phyloP scores from a whole-genome alignment of 2,113 vertebrate species.

The Scatophagus argus region DNA sequence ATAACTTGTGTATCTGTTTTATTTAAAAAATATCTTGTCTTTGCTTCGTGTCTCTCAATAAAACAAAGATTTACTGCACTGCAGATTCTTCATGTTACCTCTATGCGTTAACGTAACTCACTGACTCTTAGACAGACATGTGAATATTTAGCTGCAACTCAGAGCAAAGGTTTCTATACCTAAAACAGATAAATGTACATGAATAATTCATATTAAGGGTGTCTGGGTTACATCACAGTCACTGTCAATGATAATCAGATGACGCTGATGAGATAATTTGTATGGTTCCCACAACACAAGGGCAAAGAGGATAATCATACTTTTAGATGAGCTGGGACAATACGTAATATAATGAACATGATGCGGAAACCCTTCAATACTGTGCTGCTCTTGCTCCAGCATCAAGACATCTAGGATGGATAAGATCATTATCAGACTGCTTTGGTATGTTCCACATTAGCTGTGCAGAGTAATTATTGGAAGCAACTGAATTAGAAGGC shows the following conservation, averaged over 20 bases:
- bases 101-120: neutral
- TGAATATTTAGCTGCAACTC: slow-evolving; percentile 48
- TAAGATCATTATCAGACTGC: slow-evolving; percentile 82
- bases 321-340: slow-evolving; percentile 74
- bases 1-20: neutral
- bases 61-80: neutral
- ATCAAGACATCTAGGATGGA: slow-evolving; percentile 74
- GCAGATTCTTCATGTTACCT: neutral
- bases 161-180: slow-evolving; percentile 52
- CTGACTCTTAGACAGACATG: slow-evolving; percentile 2
- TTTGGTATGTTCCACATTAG: slow-evolving; percentile 77
- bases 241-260: slow-evolving; percentile 76
- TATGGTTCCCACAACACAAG: slow-evolving; percentile 72
- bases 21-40: neutral
- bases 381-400: slow-evolving; percentile 59
- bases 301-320: slow-evolving; percentile 75
- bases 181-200: slow-evolving; percentile 75
- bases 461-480: slow-evolving; percentile 76
- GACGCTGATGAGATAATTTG: slow-evolving; percentile 71
- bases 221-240: slow-evolving; percentile 66
- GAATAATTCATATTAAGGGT: slow-evolving; percentile 75
- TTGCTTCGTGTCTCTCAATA: neutral
- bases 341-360: slow-evolving; percentile 75
- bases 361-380: slow-evolving; percentile 67
- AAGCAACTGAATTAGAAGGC: slow-evolving; percentile 75